phyloP scores from a whole-genome alignment of 2,888 invertebrate species.

The Callosobruchus maculatus region DNA sequence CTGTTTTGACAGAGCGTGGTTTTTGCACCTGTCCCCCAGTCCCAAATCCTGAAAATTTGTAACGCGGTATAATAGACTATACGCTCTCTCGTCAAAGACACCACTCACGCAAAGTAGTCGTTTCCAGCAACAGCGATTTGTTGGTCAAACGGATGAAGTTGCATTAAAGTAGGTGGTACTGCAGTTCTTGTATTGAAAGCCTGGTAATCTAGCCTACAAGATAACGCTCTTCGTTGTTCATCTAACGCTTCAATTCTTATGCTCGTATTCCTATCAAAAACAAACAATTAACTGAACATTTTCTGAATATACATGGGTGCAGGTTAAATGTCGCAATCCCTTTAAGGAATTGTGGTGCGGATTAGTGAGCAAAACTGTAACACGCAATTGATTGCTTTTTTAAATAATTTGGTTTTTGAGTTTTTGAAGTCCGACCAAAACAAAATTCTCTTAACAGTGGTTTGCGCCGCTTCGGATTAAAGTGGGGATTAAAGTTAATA shows the following conservation, averaged over 20 bases:
- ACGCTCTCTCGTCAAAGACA: too few species aligned
- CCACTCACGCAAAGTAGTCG: constrained; percentile 70
- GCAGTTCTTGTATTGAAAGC: constrained; percentile 78
- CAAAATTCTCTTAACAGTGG: too few species aligned
- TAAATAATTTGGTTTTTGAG: too few species aligned
- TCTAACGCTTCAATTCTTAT: constrained; percentile 65
- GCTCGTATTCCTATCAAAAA: constrained; percentile 60
- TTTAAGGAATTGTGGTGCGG: too few species aligned
- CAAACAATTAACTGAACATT: background rate
- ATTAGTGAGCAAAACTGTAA: too few species aligned
- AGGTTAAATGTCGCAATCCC: too few species aligned
- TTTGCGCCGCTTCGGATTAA: too few species aligned
- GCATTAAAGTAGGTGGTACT: constrained; percentile 72
- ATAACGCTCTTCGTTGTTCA: constrained; percentile 57
- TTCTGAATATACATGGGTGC: background rate
- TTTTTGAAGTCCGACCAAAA: too few species aligned
- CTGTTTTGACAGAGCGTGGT: constrained; percentile 60
- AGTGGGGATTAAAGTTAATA: too few species aligned
- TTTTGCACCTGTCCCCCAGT: constrained; percentile 74
- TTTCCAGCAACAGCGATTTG: constrained; percentile 83
- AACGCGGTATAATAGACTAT: background rate
- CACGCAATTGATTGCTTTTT: too few species aligned
- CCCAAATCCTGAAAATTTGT: constrained; percentile 63
- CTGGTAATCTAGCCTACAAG: constrained; percentile 73
- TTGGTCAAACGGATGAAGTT: constrained; percentile 88